Base-by-base conservation (phyloP, 2,888 invertebrate species). In the Amiota mariae region DNA sequence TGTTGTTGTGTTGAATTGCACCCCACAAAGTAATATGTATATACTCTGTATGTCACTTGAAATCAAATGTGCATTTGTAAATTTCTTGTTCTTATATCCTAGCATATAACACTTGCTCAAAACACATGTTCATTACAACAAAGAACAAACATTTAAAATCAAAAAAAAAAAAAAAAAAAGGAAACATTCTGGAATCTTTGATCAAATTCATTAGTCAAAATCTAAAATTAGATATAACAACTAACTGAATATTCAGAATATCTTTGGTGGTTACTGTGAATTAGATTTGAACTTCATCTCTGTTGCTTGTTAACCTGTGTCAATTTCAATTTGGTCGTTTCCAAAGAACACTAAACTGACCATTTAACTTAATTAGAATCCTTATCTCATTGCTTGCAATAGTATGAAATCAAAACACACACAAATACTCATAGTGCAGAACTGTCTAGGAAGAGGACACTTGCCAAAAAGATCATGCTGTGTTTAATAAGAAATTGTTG, bases 331-430 rank as follows among this genome's bases (percentile, higher is more conserved):
- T 36, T 63, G 15, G 54, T 48, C n/a, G 46, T 66, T 48, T 66
- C 54, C 13, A 12, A 36, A 54, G 63, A 12, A 36, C n/a, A 75
- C 70, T 70, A 72, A 66, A 59, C 72, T 59, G 70, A 46, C 72
- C 74, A 81, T 82, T 85, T 82, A 85, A 85, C 84, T 84, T 84
- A 84, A 84, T 84, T 84, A 82, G 78, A 75, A 76, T 74, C 56
- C 77, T 82, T 84, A 84, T 84, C 85, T 76, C 9, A 20, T 13
- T 11, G 13, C 67, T 54, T 11, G 10, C 59, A 59, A 59, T 15
- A 59, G 15, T 20, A 20, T 20, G 18, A 11, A 51, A 51, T n/a
- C 12, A 51, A 51, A 51, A n/a, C 54, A 51, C 54, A 51, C n/a
- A n/a, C 54, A 51, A 12, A 51, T 8, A 51, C 18, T 11, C 8